Base-by-base conservation (phyloP, 2,113 vertebrate species). In the Chaetodon trifascialis region DNA sequence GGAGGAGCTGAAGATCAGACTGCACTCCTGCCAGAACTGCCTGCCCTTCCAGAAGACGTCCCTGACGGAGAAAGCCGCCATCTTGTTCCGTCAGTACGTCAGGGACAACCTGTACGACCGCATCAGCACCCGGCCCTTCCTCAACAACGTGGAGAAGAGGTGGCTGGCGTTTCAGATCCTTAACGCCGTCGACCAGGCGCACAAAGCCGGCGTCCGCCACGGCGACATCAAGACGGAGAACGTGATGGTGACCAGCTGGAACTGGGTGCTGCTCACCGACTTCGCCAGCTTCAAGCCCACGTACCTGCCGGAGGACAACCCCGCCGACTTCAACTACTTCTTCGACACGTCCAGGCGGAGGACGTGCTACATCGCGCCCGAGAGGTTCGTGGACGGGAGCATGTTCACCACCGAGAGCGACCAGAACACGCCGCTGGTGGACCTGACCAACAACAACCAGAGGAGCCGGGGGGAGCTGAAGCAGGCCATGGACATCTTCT, bases 151-250 rank as follows among this genome's bases (percentile, higher is more conserved):
- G 4, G 98, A 99, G 86, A 99, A 99, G 83, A 96, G 97, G 52
- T 99, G 98, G 98, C 96, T 99, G 0, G 98, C 98, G 34, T 99
- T 99, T 93, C 98, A 99, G 94, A 95, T 99, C 84, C 95, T 99
- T 23, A 98, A 95, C 0, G 98, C 98, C 0, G 97, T 99, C 64
- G 97, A 99, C 84, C 98, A 99, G 89, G 97, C 97, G 0, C 97
- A 99, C 94, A 97, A 95, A 51, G 97, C 97, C 0, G 97, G 98
- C 2, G 98, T 99, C 7, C 97, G 98, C 15, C 98, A 99, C 0
- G 98, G 98, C 0, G 98, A 99, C 90, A 99, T 99, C 76, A 99
- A 99, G 92, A 99, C 98, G 0, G 98, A 99, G 91, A 99, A 99
- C 23, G 95, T 99, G 73, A 99, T 99, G 98, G 98, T 99, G 79